phyloP scores from a whole-genome alignment of 1,140 invertebrate genomes.

The Pachyrhynchus sulphureomaculatus region DNA sequence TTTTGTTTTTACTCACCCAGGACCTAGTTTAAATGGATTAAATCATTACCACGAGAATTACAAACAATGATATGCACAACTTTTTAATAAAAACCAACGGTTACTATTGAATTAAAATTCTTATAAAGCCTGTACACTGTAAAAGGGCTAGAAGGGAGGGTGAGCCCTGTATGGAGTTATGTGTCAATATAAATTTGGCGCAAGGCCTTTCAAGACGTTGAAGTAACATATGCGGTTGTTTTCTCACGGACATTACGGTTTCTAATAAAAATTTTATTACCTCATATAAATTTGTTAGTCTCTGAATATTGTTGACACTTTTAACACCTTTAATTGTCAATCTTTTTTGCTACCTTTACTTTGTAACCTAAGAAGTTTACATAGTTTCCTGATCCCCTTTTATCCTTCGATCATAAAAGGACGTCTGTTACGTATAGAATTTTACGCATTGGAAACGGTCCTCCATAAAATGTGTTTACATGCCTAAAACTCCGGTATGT shows the following conservation, averaged over 20 bases:
- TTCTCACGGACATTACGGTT: conserved; percentile 48
- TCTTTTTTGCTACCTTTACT: conserved; percentile 3
- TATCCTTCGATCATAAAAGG: no score
- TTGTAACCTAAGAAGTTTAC: no score
- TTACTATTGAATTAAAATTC: background rate
- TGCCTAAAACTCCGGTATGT: no score
- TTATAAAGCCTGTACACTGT: no score
- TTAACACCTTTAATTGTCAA: conserved; percentile 21
- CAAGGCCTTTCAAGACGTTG: conserved; percentile 41
- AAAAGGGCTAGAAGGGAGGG: conserved; percentile 6
- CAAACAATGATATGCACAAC: background rate
- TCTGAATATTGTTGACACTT: conserved; percentile 16
- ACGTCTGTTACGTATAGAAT: no score
- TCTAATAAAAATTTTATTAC: conserved; percentile 38
- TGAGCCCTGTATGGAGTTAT: conserved; percentile 39
- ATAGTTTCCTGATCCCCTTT: no score
- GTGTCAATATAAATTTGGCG: conserved; percentile 49
- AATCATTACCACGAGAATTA: no score
- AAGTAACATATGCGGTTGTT: conserved; percentile 40
- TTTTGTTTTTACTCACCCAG: no score
- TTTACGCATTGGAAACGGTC: no score
- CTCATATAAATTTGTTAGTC: conserved; percentile 27
- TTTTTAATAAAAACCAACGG: background rate
- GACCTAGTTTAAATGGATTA: no score
- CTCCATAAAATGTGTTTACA: no score